phyloP scores from a whole-genome alignment of 53 echinoderm and acorn worm species.

The Holothuria leucospilota region DNA sequence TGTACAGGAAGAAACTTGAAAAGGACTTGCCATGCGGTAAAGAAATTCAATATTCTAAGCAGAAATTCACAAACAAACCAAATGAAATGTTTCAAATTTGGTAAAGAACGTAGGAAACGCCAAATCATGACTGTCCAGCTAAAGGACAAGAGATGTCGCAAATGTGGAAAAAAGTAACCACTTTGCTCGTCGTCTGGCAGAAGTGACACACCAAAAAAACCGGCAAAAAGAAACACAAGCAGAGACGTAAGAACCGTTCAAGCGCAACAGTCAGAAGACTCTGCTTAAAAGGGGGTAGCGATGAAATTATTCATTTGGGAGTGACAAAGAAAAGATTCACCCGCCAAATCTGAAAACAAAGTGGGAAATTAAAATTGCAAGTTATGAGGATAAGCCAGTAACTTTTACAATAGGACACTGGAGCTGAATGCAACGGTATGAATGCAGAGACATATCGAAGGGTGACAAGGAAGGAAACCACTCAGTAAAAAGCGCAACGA shows the following conservation, averaged over 20 bases:
- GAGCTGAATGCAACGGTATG: background rate
- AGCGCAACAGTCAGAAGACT: background rate
- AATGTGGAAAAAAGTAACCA: background rate
- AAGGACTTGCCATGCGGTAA: background rate
- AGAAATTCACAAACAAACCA: background rate
- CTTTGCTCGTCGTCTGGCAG: slow-evolving; percentile 1
- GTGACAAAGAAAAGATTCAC: background rate
- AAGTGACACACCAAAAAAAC: too few species aligned
- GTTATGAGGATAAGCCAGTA: background rate
- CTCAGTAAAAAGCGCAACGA: background rate
- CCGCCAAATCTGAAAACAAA: background rate
- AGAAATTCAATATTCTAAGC: background rate
- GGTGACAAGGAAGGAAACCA: background rate
- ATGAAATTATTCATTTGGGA: background rate
- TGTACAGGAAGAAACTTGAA: background rate
- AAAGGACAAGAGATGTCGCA: background rate
- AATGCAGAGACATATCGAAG: background rate
- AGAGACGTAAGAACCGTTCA: too few species aligned
- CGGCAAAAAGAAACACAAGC: too few species aligned
- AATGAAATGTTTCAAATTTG: slow-evolving; percentile 1
- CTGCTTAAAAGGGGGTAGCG: background rate
- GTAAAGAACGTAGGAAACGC: background rate
- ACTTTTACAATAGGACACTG: background rate
- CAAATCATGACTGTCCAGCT: background rate
- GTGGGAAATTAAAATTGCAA: slow-evolving; percentile 21